These are phyloP conservation scores for Caenorhabditis plicata DNA, from an alignment of 2,888 invertebrate species.

Conservation along the genomic window DNA sequence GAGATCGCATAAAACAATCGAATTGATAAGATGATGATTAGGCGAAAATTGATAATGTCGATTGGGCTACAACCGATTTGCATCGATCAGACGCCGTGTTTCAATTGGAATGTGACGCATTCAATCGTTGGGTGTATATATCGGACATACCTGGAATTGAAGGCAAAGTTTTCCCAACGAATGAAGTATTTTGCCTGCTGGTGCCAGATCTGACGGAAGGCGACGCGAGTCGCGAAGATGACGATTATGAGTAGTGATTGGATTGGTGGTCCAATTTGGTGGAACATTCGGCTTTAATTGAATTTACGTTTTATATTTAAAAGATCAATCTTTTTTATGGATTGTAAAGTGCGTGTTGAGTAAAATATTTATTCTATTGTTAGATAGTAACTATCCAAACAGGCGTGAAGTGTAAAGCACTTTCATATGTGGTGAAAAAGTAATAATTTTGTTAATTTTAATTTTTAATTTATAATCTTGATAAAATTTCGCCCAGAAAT, in stretches of 20 bases:
- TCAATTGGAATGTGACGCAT: slow-evolving; percentile 16
- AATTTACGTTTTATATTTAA: neutral
- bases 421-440: no score
- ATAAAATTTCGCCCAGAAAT: no score
- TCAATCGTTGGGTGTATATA: slow-evolving; percentile 28
- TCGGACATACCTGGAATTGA: slow-evolving; percentile 28
- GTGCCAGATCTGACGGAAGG: slow-evolving; percentile 20
- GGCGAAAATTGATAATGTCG: slow-evolving; percentile 23
- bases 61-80: slow-evolving; percentile 36
- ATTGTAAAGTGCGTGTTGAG: no score
- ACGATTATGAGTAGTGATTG: neutral
- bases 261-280: no score
- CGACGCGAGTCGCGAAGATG: slow-evolving; percentile 4
- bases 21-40: no score
- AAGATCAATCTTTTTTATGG: neutral
- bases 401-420: no score
- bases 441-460: no score
- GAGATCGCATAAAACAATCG: no score
- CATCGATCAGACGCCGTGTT: slow-evolving; percentile 9
- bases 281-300: no score
- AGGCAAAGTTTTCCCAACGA: slow-evolving; percentile 21
- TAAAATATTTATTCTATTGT: no score
- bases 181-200: slow-evolving; percentile 31
- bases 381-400: no score
- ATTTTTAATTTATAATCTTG: no score